Evolutionary conservation across 2,888 invertebrate genomes (phyloP).

Genomic region (Lingula anatina): DNA sequence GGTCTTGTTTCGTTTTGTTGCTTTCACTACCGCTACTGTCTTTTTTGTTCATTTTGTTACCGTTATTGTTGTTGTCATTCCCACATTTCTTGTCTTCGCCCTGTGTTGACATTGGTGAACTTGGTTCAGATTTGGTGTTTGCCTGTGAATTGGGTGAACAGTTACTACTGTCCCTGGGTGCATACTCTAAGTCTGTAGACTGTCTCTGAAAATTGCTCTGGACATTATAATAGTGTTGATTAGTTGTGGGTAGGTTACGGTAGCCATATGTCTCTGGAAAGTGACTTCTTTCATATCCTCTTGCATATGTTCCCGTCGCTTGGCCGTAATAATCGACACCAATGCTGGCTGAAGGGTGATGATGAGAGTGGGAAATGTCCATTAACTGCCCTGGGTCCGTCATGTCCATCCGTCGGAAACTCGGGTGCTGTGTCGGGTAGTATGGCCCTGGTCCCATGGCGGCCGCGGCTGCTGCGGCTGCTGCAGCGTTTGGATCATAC

Average conservation of each 20-base stretch:
- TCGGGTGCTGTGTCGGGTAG: slow-evolving; percentile 10
- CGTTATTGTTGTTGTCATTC: neutral
- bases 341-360: slow-evolving; percentile 18
- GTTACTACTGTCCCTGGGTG: no score
- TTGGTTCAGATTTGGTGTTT: no score
- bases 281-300: slow-evolving; percentile 11
- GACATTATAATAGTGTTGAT: slow-evolving; percentile 10
- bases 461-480: slow-evolving; percentile 14
- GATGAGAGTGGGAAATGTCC: slow-evolving; percentile 35
- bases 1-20: neutral
- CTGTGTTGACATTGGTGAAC: no score
- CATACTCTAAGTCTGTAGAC: no score
- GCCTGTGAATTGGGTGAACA: no score
- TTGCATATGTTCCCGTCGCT: slow-evolving; percentile 11
- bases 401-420: no score
- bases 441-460: slow-evolving; percentile 12
- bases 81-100: neutral
- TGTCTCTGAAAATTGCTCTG: no score
- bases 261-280: slow-evolving; percentile 23
- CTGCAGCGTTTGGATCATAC: slow-evolving; percentile 31
- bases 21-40: neutral
- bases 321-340: slow-evolving; percentile 22
- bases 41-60: neutral
- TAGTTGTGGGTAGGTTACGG: slow-evolving; percentile 12
- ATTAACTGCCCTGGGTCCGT: slow-evolving; percentile 33